These are phyloP conservation scores for Diplolepis rosae DNA, from an alignment of 2,888 invertebrate species.

Conservation along the genomic window DNA sequence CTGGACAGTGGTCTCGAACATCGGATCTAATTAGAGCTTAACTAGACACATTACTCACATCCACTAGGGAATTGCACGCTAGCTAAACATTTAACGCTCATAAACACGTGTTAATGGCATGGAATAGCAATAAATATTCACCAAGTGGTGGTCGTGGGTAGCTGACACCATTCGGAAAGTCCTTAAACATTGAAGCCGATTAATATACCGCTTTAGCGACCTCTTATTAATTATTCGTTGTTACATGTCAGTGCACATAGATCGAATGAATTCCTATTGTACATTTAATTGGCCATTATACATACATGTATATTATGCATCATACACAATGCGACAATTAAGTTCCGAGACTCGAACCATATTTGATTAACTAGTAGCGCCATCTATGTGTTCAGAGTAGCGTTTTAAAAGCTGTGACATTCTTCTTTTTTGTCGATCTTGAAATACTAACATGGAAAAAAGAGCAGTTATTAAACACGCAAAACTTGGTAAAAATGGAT, in stretches of 20 bases:
- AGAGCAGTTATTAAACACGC: too few species aligned
- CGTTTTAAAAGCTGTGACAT: too few species aligned
- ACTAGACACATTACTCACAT: slow-evolving; percentile 22
- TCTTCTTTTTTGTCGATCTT: too few species aligned
- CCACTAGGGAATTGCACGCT: slow-evolving; percentile 24
- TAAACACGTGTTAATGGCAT: slow-evolving; percentile 25
- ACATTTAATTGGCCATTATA: too few species aligned
- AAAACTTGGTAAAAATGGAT: too few species aligned
- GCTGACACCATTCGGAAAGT: slow-evolving; percentile 21
- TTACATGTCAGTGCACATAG: slow-evolving; percentile 1
- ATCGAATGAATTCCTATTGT: slow-evolving; percentile 4
- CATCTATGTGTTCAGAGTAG: too few species aligned
- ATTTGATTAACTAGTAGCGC: too few species aligned
- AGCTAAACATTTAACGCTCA: slow-evolving; percentile 21
- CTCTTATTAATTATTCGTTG: background rate
- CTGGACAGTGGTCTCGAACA: background rate
- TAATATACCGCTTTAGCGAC: background rate
- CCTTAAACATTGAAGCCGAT: slow-evolving; percentile 20
- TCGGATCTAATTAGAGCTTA: slow-evolving; percentile 10
- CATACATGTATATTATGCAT: too few species aligned
- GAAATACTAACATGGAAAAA: too few species aligned
- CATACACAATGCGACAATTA: too few species aligned
- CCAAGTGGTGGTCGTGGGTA: slow-evolving; percentile 10
- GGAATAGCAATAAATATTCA: slow-evolving; percentile 24
- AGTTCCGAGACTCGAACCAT: too few species aligned